A percentile compares a stretch with the other conserved stretches of the same genome.
phyloP scores from a whole-genome alignment of 2,888 invertebrate species.

The Tiliacea aurago region DNA sequence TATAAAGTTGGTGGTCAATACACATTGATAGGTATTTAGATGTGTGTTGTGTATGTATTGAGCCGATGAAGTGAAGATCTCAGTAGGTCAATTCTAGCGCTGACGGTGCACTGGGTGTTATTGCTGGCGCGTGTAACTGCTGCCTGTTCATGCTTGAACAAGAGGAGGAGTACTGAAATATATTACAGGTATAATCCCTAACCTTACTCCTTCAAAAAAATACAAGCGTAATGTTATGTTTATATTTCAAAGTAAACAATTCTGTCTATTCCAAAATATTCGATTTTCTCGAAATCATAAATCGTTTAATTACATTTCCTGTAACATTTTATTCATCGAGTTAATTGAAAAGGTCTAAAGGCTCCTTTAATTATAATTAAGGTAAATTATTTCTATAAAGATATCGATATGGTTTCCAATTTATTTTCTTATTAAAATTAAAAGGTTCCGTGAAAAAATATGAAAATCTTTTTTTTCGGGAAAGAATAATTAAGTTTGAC shows the following conservation, averaged over 20 bases:
- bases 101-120: too few species aligned
- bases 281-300: not conserved
- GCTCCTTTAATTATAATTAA: slow-evolving; percentile 4
- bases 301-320: slow-evolving; percentile 3
- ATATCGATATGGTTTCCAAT: not conserved
- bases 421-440: not conserved
- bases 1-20: too few species aligned
- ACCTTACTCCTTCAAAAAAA: too few species aligned
- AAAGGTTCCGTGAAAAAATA: not conserved
- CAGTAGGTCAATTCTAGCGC: too few species aligned
- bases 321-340: not conserved
- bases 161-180: not conserved
- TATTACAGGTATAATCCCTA: not conserved
- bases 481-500: not conserved
- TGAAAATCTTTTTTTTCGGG: not conserved
- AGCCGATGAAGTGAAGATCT: too few species aligned
- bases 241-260: not conserved
- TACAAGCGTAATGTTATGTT: too few species aligned
- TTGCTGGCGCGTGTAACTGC: too few species aligned
- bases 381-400: not conserved
- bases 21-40: too few species aligned
- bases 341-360: not conserved
- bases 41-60: too few species aligned
- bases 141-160: too few species aligned
- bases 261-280: not conserved